Evolutionary conservation across 1,140 invertebrate genomes (phyloP).

Genomic region (Prorops nasuta): DNA sequence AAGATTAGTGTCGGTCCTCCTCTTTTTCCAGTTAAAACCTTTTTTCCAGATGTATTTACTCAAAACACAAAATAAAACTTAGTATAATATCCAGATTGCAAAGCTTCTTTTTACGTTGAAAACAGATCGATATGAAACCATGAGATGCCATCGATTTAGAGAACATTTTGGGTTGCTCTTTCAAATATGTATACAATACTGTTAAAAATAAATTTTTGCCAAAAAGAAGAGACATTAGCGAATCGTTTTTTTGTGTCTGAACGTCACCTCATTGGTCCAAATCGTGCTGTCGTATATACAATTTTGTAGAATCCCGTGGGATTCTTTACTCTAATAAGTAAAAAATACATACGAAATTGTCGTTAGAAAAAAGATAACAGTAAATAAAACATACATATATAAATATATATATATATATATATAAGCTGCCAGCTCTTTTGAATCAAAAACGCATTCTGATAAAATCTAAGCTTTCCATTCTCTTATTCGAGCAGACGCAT

Average conservation of each 20-base stretch:
- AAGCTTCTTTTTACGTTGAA: neutral
- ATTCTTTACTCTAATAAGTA: conserved; percentile 20
- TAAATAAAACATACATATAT: conserved; percentile 50
- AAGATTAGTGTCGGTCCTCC: conserved; percentile 57
- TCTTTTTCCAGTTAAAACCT: conserved; percentile 42
- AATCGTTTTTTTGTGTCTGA: neutral
- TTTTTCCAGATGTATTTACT: conserved; percentile 24
- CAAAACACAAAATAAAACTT: conserved; percentile 17
- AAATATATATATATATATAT: too few species aligned
- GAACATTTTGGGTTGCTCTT: too few species aligned
- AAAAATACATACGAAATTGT: conserved; percentile 22
- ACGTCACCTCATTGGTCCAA: conserved; percentile 14
- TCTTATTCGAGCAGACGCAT: conserved; percentile 39
- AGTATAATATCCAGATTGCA: conserved; percentile 18
- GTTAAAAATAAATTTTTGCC: too few species aligned
- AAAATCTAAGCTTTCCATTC: conserved; percentile 30
- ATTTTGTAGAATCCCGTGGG: conserved; percentile 27
- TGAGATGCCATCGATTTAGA: neutral
- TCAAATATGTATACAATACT: too few species aligned
- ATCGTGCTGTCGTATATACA: conserved; percentile 14
- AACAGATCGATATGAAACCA: conserved; percentile 18
- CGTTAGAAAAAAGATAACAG: conserved; percentile 39
- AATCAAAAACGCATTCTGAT: conserved; percentile 23
- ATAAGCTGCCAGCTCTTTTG: conserved; percentile 52
- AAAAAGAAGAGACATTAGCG: neutral